Percentiles rank a stretch among this genome's conserved stretches.
phyloP scores from a whole-genome alignment of 2,113 vertebrate species.

The Petroica traversi region DNA sequence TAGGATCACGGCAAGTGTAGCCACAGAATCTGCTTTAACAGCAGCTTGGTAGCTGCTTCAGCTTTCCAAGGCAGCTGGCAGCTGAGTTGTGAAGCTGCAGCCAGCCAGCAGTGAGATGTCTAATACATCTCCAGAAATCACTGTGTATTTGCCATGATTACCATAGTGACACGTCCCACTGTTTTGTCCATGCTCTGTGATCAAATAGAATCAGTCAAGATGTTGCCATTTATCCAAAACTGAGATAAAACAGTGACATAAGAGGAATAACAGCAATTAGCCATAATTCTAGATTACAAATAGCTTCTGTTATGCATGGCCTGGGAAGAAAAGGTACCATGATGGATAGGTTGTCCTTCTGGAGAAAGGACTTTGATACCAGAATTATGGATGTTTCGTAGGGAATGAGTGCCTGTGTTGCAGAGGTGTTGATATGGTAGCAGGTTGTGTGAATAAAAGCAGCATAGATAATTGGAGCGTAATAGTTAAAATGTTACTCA shows the following conservation, averaged over 20 bases:
- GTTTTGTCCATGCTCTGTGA: neutral
- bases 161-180: neutral
- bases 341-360: neutral
- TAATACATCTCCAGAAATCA: constrained; percentile 5
- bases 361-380: neutral
- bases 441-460: neutral
- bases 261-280: neutral
- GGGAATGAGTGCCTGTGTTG: neutral
- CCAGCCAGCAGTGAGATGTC: neutral
- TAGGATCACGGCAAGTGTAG: neutral
- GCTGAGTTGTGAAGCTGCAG: neutral
- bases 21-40: neutral
- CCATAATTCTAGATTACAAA: neutral
- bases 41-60: neutral
- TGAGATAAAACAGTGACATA: neutral
- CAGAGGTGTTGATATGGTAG: neutral
- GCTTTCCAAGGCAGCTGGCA: neutral
- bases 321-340: neutral
- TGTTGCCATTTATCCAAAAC: neutral
- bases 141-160: neutral
- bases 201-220: neutral
- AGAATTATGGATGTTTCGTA: neutral
- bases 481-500: neutral
- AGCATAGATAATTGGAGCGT: neutral
- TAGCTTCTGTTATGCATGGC: neutral